Conservation (phyloP, 1,140 invertebrate species). For the Lordiphosa stackelbergi region DNA sequence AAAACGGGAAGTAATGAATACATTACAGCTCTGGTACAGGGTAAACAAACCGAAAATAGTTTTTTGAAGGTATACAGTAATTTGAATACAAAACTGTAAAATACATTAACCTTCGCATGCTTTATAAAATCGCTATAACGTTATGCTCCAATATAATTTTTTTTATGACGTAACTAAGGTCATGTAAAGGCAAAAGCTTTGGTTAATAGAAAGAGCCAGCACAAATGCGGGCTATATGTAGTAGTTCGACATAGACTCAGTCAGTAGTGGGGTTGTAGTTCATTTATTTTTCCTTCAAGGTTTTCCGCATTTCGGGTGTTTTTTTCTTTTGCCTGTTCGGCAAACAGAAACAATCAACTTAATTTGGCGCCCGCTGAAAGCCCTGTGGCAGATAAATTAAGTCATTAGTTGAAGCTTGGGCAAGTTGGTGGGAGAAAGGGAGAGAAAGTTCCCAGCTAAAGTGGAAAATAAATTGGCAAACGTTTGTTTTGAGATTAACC, state of each 20-base stretch:
- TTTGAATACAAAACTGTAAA: too few relatives aligned
- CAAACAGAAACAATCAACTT: conserved; percentile 70
- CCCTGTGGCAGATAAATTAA: conserved; percentile 77
- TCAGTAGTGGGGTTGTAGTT: conserved; percentile 18
- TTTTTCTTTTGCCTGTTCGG: conserved; percentile 6
- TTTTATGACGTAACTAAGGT: too few relatives aligned
- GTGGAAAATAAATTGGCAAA: conserved; percentile 77
- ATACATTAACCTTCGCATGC: too few relatives aligned
- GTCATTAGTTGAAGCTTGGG: conserved; percentile 72
- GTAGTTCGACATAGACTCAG: neutral
- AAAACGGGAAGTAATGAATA: too few relatives aligned
- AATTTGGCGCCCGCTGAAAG: conserved; percentile 76
- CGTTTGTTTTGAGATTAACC: conserved; percentile 77
- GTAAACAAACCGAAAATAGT: too few relatives aligned
- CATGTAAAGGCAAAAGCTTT: conserved; percentile 2
- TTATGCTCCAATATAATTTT: too few relatives aligned
- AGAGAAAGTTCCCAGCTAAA: conserved; percentile 57
- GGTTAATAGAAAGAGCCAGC: conserved; percentile 7
- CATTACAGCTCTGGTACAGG: too few relatives aligned
- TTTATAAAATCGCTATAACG: too few relatives aligned
- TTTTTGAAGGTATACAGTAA: too few relatives aligned
- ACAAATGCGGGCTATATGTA: conserved; percentile 20
- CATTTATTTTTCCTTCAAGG: conserved; percentile 33
- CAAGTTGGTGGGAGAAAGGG: conserved; percentile 18
- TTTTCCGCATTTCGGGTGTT: conserved; percentile 5